Base-by-base conservation (phyloP, 2,888 invertebrate genomes). In the Ectemnius lituratus region DNA sequence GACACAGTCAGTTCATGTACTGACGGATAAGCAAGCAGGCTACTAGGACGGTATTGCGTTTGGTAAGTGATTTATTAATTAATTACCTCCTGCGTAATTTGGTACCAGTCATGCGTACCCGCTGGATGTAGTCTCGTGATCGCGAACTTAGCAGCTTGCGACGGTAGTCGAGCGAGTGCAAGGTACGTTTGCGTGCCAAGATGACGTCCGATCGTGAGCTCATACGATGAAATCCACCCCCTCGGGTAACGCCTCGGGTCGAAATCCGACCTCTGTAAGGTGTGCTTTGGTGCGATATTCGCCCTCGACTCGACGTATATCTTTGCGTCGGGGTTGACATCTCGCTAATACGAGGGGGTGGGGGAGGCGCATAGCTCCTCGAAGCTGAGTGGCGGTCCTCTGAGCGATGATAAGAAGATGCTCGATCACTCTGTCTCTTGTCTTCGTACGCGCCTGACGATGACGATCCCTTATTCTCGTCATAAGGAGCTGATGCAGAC, bases 1-100 rank as follows among this genome's bases (percentile, higher is more conserved):
- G 68, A 72, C 76, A 68, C 70, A 79, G 75, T 76, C 81, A 81
- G 81, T 73, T 79, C 70, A 65, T 78, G 59, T 74, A 79, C 74
- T 77, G 77, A 83, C 77, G 75, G 70, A 81, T 80, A 86, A 84
- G 80, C 80, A 85, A 84, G 81, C 85, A 86, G 83, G 81, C 86
- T 86, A 86, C 83, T 82, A 84, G 85, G 79, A 82, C 84, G 85
- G 81, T 85, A 81, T 84, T 85, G 85, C 83, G 84, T 86, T 85
- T 76, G 84, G 80, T 87, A 87, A 87, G 82, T 83, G 86, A 85
- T 79, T 86, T 85, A 82, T 87, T 84, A 87, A 85, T 88, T 88
- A 89, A 84, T 90, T 90, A 90, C 90, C 90, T 90, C 89, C 90
- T 87, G 82, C 89, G 89, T 85, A 90, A 84, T 85, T 89, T 90